Base-by-base conservation (phyloP, 2,888 invertebrate species). In the Hyposoter didymator region DNA sequence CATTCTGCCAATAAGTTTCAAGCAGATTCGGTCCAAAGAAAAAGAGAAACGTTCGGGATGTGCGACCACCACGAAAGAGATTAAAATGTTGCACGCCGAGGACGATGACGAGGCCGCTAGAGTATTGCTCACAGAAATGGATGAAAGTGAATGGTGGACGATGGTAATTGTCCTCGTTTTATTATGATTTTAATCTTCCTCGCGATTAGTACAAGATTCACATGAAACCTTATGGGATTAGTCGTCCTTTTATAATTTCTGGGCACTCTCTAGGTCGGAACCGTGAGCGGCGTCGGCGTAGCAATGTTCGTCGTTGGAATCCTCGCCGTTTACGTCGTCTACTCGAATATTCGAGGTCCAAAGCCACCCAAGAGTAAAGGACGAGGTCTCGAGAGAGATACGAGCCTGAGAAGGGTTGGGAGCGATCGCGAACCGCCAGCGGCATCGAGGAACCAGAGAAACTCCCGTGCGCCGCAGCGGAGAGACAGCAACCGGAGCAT, bases 81-180 rank as follows among this genome's bases (percentile, higher is more conserved):
- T 89, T 0, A 88, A 88, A n/a, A 76, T 89, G 62, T 39, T 90
- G 10, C 86, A 90, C 55, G 89, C 90, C 8, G 90, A 90, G 6
- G 90, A 88, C 43, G 89, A 89, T 3, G 88, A 91, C 5, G 88
- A 89, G 22, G 87, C 88, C 0, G 88, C 89, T 8, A 89, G 88
- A 19, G 85, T 92, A 35, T 73, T 92, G 1, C 90, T 93, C 14
- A 89, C 91, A 0, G 92, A 91, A 76, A 89, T 92, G 88, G 91
- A 92, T 28, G 91, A 93, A 28, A 90, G 83, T 73, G 93, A 93
- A 80, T 93, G 92, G 93, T 93, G 92, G 93, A 93, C 92, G 7
- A 92, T 92, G 93, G 93, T 93, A 45, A 89, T 45, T 55, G n/a
- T 35, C 17, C 39, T n/a, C 4, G 3, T 28, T 49, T 17, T 8